These are phyloP conservation scores for Cyphomyrus plagiostoma DNA, from an alignment of 2,113 vertebrate species.

Conservation along the genomic window DNA sequence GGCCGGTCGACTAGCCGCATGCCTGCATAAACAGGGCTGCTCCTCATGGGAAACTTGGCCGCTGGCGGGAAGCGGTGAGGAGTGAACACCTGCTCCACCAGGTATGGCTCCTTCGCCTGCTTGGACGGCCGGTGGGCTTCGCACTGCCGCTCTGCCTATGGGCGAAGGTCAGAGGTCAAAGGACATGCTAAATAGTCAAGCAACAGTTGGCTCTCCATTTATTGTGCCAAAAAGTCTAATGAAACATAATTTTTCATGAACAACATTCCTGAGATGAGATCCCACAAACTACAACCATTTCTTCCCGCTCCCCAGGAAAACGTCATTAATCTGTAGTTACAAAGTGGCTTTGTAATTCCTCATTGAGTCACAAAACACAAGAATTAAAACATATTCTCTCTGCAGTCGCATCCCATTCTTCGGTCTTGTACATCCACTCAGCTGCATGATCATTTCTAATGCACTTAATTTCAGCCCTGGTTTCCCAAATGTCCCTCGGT, in stretches of 20 bases:
- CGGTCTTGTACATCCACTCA: slow-evolving; percentile 6
- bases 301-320: not conserved
- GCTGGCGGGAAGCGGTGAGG: slow-evolving; percentile 74
- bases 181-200: not conserved
- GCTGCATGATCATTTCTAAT: not conserved
- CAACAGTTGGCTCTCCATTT: not conserved
- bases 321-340: not conserved
- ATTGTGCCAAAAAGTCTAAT: not conserved
- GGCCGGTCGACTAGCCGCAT: slow-evolving; percentile 73
- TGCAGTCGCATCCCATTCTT: not conserved
- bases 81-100: slow-evolving; percentile 89
- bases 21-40: slow-evolving; percentile 70
- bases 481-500: not conserved
- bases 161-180: slow-evolving; percentile 25
- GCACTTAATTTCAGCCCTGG: not conserved
- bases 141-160: slow-evolving; percentile 69
- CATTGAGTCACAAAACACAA: not conserved
- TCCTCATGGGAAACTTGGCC: slow-evolving; percentile 67
- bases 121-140: slow-evolving; percentile 64
- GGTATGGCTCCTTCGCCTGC: slow-evolving; percentile 69
- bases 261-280: too few species aligned
- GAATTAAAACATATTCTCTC: not conserved
- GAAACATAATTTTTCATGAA: not conserved
- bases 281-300: not conserved
- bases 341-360: not conserved